Percentiles rank a stretch among this genome's conserved stretches.
phyloP scores from a whole-genome alignment of 2,888 invertebrate species.

The Toxonevra muliebris region DNA sequence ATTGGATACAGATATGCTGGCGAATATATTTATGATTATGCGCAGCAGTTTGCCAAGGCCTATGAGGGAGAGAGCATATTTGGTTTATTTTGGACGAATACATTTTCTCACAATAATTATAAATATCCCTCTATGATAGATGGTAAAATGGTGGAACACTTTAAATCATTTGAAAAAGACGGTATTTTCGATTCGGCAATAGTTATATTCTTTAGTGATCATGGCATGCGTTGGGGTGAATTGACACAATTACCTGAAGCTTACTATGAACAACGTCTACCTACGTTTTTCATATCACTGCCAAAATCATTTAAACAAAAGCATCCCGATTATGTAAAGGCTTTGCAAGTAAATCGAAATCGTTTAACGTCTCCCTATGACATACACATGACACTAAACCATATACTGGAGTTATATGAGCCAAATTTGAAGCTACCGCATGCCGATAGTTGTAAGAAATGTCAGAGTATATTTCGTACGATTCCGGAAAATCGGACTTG shows the following conservation, averaged over 20 bases:
- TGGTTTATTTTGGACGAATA: conserved; percentile 81
- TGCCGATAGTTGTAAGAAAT: conserved; percentile 69
- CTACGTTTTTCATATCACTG: conserved; percentile 75
- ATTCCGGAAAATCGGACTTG: conserved; percentile 73
- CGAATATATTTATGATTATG: conserved; percentile 75
- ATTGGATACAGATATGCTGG: conserved; percentile 71
- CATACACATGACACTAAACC: conserved; percentile 73
- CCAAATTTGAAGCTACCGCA: conserved; percentile 40
- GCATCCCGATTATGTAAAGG: conserved; percentile 67
- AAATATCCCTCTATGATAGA: conserved; percentile 75
- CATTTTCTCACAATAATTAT: conserved; percentile 76
- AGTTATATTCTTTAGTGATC: conserved; percentile 79
- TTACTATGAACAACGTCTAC: conserved; percentile 81
- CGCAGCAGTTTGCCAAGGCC: conserved; percentile 72
- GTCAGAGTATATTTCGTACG: conserved; percentile 73
- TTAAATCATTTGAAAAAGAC: conserved; percentile 68
- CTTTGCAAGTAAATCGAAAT: conserved; percentile 70
- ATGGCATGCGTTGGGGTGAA: conserved; percentile 79
- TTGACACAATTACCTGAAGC: conserved; percentile 73
- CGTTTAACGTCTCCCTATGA: conserved; percentile 78
- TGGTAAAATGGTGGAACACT: conserved; percentile 68
- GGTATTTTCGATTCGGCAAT: conserved; percentile 73
- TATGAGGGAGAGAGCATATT: conserved; percentile 72
- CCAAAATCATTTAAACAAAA: conserved; percentile 71
- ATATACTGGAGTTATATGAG: conserved; percentile 67